phyloP scores from a whole-genome alignment of 2,113 vertebrate species.

The Gasterosteus nipponicus region DNA sequence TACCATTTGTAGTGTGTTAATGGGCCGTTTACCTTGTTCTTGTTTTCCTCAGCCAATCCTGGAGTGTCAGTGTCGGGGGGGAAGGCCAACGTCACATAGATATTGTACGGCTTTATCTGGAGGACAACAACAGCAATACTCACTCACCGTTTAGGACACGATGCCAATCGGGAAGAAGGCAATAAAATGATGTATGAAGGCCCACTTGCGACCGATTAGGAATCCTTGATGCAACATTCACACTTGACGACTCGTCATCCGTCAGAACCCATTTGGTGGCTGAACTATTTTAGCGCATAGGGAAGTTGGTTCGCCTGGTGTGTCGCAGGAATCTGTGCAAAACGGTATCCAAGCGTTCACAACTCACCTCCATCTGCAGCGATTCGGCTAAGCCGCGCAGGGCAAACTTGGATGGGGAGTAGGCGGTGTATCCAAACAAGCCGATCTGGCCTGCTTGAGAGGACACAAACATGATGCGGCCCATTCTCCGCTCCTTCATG shows the following conservation, averaged over 20 bases:
- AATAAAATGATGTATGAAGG: neutral
- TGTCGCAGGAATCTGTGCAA: neutral
- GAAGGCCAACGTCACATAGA: conserved; percentile 94
- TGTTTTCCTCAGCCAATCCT: conserved; percentile 91
- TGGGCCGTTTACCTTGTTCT: conserved; percentile 86
- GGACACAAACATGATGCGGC: conserved; percentile 94
- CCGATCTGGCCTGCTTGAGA: conserved; percentile 96
- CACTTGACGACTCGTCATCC: neutral
- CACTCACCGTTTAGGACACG: neutral
- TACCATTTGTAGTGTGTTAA: neutral
- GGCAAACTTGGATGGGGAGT: conserved; percentile 96
- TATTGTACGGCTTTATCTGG: conserved; percentile 98
- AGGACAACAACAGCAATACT: conserved; percentile 8
- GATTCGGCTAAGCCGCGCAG: conserved; percentile 94
- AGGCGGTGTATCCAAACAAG: conserved; percentile 93
- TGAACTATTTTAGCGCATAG: neutral
- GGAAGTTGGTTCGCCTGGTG: neutral
- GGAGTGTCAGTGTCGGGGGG: conserved; percentile 98
- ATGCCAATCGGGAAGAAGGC: neutral
- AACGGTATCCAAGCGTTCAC: neutral
- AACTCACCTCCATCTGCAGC: conserved; percentile 96
- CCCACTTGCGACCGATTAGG: neutral
- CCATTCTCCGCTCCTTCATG: conserved; percentile 97
- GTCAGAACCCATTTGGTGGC: neutral
- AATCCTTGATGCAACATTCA: neutral